Evolutionary conservation across 1,140 invertebrate species (phyloP), one percentile per base, ranked within the genome.

Genomic region (Drosophila obscura): DNA sequence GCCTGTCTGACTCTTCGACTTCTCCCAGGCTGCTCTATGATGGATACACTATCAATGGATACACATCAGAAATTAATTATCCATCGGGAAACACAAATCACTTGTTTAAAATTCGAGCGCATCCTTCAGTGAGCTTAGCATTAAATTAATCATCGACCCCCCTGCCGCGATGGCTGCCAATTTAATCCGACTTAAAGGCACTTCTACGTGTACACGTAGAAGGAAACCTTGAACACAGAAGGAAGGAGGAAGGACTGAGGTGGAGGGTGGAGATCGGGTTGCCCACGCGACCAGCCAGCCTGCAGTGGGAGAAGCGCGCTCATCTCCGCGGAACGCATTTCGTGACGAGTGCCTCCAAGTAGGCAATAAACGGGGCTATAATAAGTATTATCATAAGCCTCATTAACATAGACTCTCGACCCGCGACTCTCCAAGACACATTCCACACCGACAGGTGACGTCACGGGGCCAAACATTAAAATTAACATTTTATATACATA

Each of bases 31-130:
- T 16, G n/a, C n/a, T n/a, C n/a, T n/a, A n/a, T 22, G 22, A 22
- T 22, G 22, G 22, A 22, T n/a, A n/a, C n/a, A n/a, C n/a, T n/a
- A n/a, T n/a, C n/a, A n/a, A n/a, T n/a, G n/a, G n/a, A n/a, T n/a
- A n/a, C n/a, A n/a, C n/a, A n/a, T n/a, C 44, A 19, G 26, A 53
- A 71, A 71, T 69, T 71, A 71, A 71, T 71, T 69, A 58, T 71
- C 51, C 57, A 58, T 50, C 51, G 43, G 50, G 9, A 5, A 41
- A n/a, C 26, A 13, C 13, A 39, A 31, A 72, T 31, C 24, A 53
- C 41, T 16, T 28, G 43, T 41, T 72, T 61, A 26, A 72, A 52
- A 48, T 13, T 31, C 28, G 9, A 72, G 48, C 3, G 60, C 4
- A n/a, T 19, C 31, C 66, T 72, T 41, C 41, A 72, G 68, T 43